A percentile compares a stretch with the other conserved stretches of the same genome.
These are phyloP conservation scores for Rhinella marina DNA, from an alignment of 2,797 vertebrate genomes.

Conservation along the genomic window DNA sequence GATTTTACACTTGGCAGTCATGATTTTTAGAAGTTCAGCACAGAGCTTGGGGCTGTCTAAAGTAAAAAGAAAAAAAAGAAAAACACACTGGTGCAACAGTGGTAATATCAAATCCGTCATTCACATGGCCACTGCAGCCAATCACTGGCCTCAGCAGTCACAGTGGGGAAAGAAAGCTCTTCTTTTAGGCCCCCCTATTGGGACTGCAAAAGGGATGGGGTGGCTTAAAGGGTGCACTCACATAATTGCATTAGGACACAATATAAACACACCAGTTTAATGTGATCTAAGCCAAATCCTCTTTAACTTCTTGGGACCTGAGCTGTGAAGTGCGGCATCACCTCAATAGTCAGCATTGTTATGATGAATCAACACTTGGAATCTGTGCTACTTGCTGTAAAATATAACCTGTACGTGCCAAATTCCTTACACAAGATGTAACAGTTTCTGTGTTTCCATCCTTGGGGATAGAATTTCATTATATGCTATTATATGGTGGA, in stretches of 20 bases:
- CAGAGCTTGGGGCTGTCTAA: too few species aligned
- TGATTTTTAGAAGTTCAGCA: too few species aligned
- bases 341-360: conserved; percentile 12
- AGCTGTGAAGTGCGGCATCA: neutral
- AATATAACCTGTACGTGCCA: conserved; percentile 19
- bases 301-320: neutral
- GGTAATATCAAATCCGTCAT: too few species aligned
- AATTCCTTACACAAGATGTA: conserved; percentile 22
- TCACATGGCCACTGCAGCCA: too few species aligned
- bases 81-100: too few species aligned
- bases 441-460: conserved; percentile 11
- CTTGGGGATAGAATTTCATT: conserved; percentile 16
- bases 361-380: neutral
- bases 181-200: neutral
- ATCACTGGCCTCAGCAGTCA: too few species aligned
- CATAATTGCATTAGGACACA: neutral
- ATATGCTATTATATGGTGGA: neutral
- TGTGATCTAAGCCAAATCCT: neutral
- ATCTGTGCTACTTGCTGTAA: neutral
- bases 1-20: too few species aligned
- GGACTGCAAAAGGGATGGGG: neutral
- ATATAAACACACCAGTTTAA: neutral
- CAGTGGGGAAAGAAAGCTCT: too few species aligned
- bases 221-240: neutral
- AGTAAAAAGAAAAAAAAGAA: too few species aligned